These are phyloP conservation scores for Dinomys branickii DNA, from an alignment of 2,113 vertebrate genomes.

Conservation along the genomic window DNA sequence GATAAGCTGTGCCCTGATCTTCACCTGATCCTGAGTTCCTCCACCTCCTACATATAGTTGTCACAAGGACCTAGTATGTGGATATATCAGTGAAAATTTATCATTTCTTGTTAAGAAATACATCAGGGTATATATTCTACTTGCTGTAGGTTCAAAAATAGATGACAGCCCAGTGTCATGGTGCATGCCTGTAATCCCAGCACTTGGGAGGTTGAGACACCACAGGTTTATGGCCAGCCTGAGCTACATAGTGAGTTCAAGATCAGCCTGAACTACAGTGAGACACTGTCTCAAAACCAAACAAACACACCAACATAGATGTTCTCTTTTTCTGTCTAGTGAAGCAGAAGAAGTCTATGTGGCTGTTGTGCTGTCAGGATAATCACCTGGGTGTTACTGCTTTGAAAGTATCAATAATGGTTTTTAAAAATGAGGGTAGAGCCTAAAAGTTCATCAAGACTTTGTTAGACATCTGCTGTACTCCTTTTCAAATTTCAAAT, in stretches of 20 bases:
- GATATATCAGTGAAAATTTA: not conserved
- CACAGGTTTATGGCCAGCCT: not conserved
- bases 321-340: not conserved
- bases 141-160: not conserved
- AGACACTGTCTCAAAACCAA: not conserved
- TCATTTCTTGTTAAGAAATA: not conserved
- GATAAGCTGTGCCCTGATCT: not conserved
- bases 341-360: not conserved
- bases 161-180: not conserved
- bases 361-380: not conserved
- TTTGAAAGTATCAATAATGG: not conserved
- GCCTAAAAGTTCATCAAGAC: not conserved
- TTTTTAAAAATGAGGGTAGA: not conserved
- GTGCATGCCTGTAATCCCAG: not conserved
- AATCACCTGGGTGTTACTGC: not conserved
- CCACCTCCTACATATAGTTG: not conserved
- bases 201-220: not conserved
- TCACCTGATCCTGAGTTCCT: not conserved
- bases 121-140: not conserved
- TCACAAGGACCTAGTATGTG: not conserved
- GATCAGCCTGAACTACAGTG: not conserved
- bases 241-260: not conserved
- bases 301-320: not conserved
- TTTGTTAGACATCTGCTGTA: not conserved
- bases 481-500: not conserved